Base-by-base conservation (phyloP, 2,797 vertebrate genomes). In the Lophius americanus region DNA sequence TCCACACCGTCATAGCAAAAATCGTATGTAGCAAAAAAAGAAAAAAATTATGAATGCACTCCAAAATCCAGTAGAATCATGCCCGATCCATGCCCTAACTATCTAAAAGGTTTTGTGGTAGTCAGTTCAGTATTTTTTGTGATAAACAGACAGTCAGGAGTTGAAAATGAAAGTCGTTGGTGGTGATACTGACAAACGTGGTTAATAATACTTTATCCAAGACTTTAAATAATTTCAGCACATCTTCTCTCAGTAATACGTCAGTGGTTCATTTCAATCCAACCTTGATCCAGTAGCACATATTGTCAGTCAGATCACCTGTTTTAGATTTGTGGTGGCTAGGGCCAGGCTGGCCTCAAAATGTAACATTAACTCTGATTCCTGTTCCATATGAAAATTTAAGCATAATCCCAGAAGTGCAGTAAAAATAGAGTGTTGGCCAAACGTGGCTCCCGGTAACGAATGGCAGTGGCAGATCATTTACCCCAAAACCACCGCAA, bases 351-450 rank as follows among this genome's bases (percentile, higher is more conserved):
- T 13, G 60, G 72, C 56, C 85, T 88, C 85, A 75, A 76, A 84
- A 84, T 86, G 86, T 91, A 89, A 93, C 87, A 91, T 91, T 90
- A 93, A 90, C 90, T 91, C 91, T 85, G 67, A 78, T 91, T 91
- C 91, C 92, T 91, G 87, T 88, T 89, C 88, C 88, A 88, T 87
- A 87, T 88, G 87, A 91, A 92, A 89, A 90, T 88, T 77, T 89
- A 89, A 91, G 86, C 83, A 68, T 59, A 81, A 89, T 92, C 90
- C 89, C 90, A 86, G 83, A 90, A 89, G 90, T 81, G 83, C 86
- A 85, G 90, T 92, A 84, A 91, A 83, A 63, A 74, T 9, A 35
- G 76, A 11, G 50, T 5, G 55, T 80, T 35, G 79, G 89, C 87
- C 85, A 89, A 85, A 87, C 51, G 50, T 74, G 71, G 88, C 90